Percentiles rank a stretch among this genome's conserved stretches.
Evolutionary conservation across 2,113 vertebrate species (phyloP).

Genomic region (Sinocyclocheilus maitianheensis): DNA sequence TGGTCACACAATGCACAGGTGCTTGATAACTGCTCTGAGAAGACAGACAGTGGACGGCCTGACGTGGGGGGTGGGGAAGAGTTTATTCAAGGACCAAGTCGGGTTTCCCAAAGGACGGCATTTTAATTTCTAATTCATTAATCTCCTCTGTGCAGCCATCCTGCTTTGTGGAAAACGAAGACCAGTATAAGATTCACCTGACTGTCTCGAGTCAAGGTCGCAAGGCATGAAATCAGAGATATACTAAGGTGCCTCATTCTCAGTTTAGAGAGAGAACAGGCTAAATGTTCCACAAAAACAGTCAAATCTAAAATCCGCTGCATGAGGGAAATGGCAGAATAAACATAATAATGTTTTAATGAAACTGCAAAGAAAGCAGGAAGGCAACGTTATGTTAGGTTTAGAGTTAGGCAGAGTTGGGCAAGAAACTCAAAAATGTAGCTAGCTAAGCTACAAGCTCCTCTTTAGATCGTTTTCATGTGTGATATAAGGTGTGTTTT

Average conservation of each 20-base stretch:
- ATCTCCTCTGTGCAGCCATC: slow-evolving; percentile 46
- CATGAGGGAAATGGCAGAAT: background rate
- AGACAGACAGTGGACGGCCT: background rate
- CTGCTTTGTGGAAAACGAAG: slow-evolving; percentile 19
- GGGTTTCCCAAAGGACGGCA: slow-evolving; percentile 46
- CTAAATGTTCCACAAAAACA: background rate
- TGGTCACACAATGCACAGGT: slow-evolving; percentile 13
- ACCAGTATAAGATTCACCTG: slow-evolving; percentile 19
- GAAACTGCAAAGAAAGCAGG: no score
- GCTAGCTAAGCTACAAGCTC: no score
- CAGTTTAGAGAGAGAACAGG: background rate
- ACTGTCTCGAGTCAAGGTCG: slow-evolving; percentile 27
- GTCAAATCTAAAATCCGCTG: background rate
- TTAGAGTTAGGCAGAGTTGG: no score
- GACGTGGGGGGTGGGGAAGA: slow-evolving; percentile 6
- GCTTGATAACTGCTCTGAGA: slow-evolving; percentile 25
- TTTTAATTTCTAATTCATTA: slow-evolving; percentile 63
- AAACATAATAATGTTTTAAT: background rate
- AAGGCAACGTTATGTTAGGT: no score
- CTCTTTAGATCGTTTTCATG: no score
- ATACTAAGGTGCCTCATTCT: background rate
- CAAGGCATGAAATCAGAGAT: slow-evolving; percentile 6
- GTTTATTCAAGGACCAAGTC: slow-evolving; percentile 35
- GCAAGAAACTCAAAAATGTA: no score
- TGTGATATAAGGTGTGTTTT: no score